Evolutionary conservation across 2,797 vertebrate species (phyloP).

Genomic region (Austrolebias charrua): DNA sequence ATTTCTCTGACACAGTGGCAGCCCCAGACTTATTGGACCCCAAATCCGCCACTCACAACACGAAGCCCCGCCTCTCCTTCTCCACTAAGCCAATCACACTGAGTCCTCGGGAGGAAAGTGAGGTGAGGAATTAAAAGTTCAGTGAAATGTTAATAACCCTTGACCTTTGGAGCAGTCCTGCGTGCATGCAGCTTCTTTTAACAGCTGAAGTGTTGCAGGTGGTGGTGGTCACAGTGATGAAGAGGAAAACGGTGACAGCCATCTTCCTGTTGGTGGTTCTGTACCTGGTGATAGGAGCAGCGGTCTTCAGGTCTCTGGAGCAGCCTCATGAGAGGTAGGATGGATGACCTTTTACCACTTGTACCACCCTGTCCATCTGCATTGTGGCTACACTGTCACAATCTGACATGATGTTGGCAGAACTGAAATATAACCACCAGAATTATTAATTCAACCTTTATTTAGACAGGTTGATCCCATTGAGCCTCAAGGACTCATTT

Average conservation of each 20-base stretch:
- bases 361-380: background rate
- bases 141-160: too few species aligned
- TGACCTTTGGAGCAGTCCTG: background rate
- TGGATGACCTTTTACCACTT: background rate
- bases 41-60: slow-evolving; percentile 94
- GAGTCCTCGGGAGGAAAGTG: slow-evolving; percentile 86
- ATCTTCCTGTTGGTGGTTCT: slow-evolving; percentile 95
- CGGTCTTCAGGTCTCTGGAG: slow-evolving; percentile 93
- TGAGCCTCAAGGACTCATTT: too few species aligned
- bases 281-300: slow-evolving; percentile 94
- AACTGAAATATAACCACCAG: too few species aligned
- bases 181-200: slow-evolving; percentile 33
- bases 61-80: slow-evolving; percentile 94
- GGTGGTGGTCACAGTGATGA: slow-evolving; percentile 92
- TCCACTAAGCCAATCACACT: slow-evolving; percentile 91
- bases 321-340: slow-evolving; percentile 89
- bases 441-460: too few species aligned
- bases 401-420: too few species aligned
- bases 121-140: slow-evolving; percentile 66
- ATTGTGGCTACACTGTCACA: too few species aligned
- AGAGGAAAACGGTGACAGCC: slow-evolving; percentile 95
- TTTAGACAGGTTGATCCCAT: too few species aligned
- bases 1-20: slow-evolving; percentile 87
- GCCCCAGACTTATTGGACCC: slow-evolving; percentile 97
- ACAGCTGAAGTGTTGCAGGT: slow-evolving; percentile 63